phyloP scores from a whole-genome alignment of 2,797 vertebrate species.

The Scolopax bukidnonensis region DNA sequence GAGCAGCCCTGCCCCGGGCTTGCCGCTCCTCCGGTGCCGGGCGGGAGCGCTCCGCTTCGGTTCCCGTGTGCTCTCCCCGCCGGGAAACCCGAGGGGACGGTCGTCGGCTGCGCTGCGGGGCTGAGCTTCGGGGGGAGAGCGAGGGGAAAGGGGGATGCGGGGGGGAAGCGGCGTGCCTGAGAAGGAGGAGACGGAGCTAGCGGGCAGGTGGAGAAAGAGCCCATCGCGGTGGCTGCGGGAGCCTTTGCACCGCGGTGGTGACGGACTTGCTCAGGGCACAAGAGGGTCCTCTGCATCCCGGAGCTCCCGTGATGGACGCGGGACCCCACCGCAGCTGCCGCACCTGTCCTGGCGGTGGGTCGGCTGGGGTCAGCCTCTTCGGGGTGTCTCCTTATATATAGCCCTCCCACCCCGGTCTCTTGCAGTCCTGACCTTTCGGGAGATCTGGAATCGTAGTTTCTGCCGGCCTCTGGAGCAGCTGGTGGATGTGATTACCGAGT shows the following conservation, averaged over 20 bases:
- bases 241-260: neutral
- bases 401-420: neutral
- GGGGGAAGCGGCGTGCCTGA: neutral
- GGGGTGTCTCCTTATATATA: neutral
- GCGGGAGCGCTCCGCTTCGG: neutral
- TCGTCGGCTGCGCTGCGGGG: neutral
- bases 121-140: neutral
- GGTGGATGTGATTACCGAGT: conserved; percentile 89
- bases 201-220: neutral
- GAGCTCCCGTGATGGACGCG: neutral
- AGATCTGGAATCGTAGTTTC: conserved; percentile 93
- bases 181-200: neutral
- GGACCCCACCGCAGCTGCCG: neutral
- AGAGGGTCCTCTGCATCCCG: neutral
- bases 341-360: neutral
- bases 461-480: conserved; percentile 92
- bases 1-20: neutral
- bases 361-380: neutral
- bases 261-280: neutral
- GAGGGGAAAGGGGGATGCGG: neutral
- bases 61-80: neutral
- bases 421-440: conserved; percentile 89
- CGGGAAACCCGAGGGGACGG: neutral
- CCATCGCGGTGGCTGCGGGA: neutral
- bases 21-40: neutral